Evolutionary conservation across 2,888 invertebrate genomes (phyloP), one percentile per base, ranked within the genome.

Genomic region (Dione vanillae): DNA sequence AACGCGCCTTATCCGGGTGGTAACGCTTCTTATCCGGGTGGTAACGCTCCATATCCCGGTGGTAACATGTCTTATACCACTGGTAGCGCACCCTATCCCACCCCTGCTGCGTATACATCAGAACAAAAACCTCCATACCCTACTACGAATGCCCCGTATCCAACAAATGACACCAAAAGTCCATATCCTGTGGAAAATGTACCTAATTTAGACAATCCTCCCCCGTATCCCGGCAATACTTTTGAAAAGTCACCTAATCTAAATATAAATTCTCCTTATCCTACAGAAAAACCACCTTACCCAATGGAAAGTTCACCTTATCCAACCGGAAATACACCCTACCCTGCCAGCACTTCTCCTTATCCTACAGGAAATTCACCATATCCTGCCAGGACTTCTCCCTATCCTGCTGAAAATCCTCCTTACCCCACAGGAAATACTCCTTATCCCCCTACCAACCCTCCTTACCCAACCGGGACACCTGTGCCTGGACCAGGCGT

Each of bases 271-370:
- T 14, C 41, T 0, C 76, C 80, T 0, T 69, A 72, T 59, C 71
- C 74, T 67, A 10, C 66, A n/a, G 37, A 72, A 40, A 72, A 66
- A 27, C 35, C 75, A 10, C 77, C 75, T 0, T 74, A 75, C 67
- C 76, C 78, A 14, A 12, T 52, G 19, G 41, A 40, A 64, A 71
- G 71, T 56, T 41, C 75, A 6, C 79, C 65, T n/a, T 73, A 75
- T 45, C 71, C 77, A 10, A 65, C 66, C 35, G 61, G 52, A 54
- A 66, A 65, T n/a, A 16, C 68, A 16, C 64, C 69, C 12, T 65
- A 72, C 35, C 64, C 70, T 66, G 14, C 65, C 6, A 45, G 62
- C 45, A 59, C 43, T 35, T 64, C 68, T 12, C 73, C 75, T 20
- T 72, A 73, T 54, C 73, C 73, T 12, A 9, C 66, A 10, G 52